These are phyloP conservation scores for Entomobrya multifasciata DNA, from an alignment of 2,888 invertebrate species.

Conservation along the genomic window DNA sequence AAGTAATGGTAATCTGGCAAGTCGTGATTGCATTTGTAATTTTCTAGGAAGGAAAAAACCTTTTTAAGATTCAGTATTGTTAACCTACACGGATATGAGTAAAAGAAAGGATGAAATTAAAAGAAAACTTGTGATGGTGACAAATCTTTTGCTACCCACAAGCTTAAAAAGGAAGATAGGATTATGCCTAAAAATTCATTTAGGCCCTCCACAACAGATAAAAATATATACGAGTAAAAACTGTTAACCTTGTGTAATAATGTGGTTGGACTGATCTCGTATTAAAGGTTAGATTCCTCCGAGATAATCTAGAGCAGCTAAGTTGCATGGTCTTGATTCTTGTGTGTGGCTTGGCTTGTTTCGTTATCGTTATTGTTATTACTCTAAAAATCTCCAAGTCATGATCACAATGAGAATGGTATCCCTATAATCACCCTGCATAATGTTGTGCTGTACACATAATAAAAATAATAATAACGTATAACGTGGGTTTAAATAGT, in stretches of 20 bases:
- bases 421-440: constrained; percentile 11
- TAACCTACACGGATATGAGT: neutral
- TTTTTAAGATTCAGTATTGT: constrained; percentile 6
- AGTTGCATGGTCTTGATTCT: neutral
- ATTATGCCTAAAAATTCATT: neutral
- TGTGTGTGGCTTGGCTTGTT: constrained; percentile 18
- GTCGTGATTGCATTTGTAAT: constrained; percentile 47
- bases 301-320: neutral
- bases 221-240: no score
- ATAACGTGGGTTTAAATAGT: neutral
- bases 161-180: neutral
- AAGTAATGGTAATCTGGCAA: neutral
- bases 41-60: neutral
- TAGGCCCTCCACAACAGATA: no score
- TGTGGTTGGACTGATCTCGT: no score
- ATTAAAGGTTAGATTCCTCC: neutral
- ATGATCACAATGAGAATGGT: constrained; percentile 12
- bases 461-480: neutral
- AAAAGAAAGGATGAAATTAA: constrained; percentile 17
- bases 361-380: constrained; percentile 26
- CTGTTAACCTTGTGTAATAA: no score
- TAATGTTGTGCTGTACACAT: neutral
- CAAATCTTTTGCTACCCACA: neutral
- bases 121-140: constrained; percentile 3
- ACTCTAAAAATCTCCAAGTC: constrained; percentile 36